These are phyloP conservation scores for Drosophila kambysellisi DNA, from an alignment of 2,888 invertebrate genomes.

Conservation along the genomic window DNA sequence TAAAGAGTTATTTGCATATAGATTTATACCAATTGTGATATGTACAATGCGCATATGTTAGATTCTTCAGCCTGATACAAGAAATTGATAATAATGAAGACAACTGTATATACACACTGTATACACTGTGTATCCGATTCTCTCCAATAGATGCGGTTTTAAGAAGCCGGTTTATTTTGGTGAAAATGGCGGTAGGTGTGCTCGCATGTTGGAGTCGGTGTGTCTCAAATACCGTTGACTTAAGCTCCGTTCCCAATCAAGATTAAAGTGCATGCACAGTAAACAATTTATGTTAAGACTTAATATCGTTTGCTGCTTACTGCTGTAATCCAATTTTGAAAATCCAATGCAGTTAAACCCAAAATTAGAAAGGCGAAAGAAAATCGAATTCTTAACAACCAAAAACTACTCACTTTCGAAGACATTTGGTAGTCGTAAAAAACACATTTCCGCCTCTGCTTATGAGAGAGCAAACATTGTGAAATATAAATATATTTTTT, in stretches of 20 bases:
- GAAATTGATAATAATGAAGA: constrained; percentile 1
- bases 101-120: neutral
- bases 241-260: constrained; percentile 58
- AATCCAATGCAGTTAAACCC: neutral
- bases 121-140: neutral
- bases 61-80: neutral
- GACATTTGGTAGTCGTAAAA: neutral
- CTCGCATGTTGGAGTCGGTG: constrained; percentile 33
- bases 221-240: constrained; percentile 62
- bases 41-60: constrained; percentile 3
- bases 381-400: neutral
- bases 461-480: neutral
- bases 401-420: constrained; percentile 1
- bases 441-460: neutral
- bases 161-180: constrained; percentile 43
- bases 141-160: constrained; percentile 1
- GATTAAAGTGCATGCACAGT: constrained; percentile 53
- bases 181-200: constrained; percentile 47
- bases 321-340: neutral
- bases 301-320: neutral
- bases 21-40: constrained; percentile 3
- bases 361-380: neutral
- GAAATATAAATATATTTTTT: neutral
- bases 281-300: constrained; percentile 9
- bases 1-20: constrained; percentile 27